Conservation (phyloP, 2,888 invertebrate genomes). For the Netelia melanura region DNA sequence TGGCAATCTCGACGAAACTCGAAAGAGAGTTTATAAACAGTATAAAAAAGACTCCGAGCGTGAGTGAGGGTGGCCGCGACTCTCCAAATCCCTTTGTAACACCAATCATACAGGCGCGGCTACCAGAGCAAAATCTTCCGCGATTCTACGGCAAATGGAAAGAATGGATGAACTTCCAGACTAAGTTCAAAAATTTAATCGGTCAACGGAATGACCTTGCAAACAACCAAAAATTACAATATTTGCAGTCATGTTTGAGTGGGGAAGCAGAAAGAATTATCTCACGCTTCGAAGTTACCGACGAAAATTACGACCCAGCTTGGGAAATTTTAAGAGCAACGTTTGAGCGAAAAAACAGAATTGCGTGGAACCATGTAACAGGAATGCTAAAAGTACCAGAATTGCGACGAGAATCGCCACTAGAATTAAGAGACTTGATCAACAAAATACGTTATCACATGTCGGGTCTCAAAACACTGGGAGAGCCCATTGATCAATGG, state of each 20-base stretch:
- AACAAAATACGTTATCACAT: constrained; percentile 52
- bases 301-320: background rate
- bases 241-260: constrained; percentile 16
- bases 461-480: constrained; percentile 54
- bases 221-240: constrained; percentile 3
- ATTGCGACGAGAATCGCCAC: background rate
- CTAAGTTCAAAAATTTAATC: background rate
- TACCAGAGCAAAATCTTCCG: background rate
- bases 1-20: too few species aligned
- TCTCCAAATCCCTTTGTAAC: background rate
- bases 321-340: background rate
- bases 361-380: background rate
- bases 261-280: constrained; percentile 22
- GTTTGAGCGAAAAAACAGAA: constrained; percentile 1
- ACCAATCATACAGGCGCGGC: background rate
- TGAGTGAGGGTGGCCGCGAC: background rate
- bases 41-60: background rate
- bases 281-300: constrained; percentile 11
- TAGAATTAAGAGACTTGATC: background rate
- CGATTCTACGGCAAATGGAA: constrained; percentile 2
- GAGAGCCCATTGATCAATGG: constrained; percentile 39
- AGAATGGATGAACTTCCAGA: constrained; percentile 1
- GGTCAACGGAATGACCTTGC: background rate
- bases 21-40: background rate
- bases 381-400: background rate